Conservation (phyloP, 1,140 invertebrate genomes). For the Sinella curviseta region DNA sequence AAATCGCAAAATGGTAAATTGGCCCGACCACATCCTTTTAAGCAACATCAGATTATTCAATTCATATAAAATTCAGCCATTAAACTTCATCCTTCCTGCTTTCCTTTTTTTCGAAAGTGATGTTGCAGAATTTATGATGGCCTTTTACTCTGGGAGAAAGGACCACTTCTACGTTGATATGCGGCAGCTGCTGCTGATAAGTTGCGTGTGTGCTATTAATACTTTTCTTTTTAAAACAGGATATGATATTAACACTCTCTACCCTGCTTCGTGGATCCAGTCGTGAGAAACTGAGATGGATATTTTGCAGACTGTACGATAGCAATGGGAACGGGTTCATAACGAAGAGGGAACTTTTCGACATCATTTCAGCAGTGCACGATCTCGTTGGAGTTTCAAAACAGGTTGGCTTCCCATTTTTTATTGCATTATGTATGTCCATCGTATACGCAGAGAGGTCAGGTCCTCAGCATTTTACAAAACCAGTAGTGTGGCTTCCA, state of each 20-base stretch:
- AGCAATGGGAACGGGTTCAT: constrained; percentile 93
- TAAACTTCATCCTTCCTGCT: no score
- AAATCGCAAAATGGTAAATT: no score
- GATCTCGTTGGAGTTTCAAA: constrained; percentile 74
- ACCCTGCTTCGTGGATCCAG: constrained; percentile 84
- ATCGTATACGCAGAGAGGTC: background rate
- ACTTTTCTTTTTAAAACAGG: constrained; percentile 61
- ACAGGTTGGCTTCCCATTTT: constrained; percentile 32
- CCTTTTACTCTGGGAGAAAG: no score
- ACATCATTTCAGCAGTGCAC: constrained; percentile 90
- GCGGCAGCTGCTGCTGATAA: background rate
- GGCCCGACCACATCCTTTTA: no score
- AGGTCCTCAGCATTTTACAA: no score
- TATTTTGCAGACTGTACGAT: constrained; percentile 87
- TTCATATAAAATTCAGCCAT: no score
- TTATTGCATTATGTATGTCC: background rate
- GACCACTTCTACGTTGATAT: background rate
- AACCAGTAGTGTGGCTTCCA: no score
- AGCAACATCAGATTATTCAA: no score
- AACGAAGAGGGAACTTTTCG: constrained; percentile 80
- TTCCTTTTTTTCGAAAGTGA: no score
- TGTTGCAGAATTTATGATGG: no score
- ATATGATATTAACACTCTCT: constrained; percentile 84
- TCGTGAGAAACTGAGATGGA: constrained; percentile 90
- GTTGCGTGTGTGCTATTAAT: constrained; percentile 5